Evolutionary conservation across 2,888 invertebrate species (phyloP).

Genomic region (Bunonema sp.): DNA sequence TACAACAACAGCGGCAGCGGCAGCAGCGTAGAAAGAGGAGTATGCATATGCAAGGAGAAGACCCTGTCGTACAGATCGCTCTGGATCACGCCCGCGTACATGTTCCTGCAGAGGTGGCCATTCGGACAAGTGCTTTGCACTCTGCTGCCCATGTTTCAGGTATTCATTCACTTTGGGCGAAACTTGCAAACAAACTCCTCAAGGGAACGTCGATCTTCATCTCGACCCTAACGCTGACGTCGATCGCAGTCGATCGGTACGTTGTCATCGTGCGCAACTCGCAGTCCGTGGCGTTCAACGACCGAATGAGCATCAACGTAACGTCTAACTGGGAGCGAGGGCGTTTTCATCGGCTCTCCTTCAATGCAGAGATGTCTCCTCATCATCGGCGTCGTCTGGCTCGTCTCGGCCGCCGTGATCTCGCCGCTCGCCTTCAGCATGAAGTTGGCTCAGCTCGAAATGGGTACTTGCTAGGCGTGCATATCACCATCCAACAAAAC

Average conservation of each 20-base stretch:
- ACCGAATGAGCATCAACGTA: conserved; percentile 77
- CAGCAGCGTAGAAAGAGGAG: too few relatives aligned
- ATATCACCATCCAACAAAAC: background rate
- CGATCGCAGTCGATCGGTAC: conserved; percentile 90
- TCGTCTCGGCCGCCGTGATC: conserved; percentile 69
- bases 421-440: conserved; percentile 76
- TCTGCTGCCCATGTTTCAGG: conserved; percentile 66
- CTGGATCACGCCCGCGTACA: conserved; percentile 86
- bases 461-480: too few relatives aligned
- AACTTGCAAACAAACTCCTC: conserved; percentile 2
- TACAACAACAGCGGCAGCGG: too few relatives aligned
- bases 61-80: conserved; percentile 82
- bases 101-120: conserved; percentile 75
- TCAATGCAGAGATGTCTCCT: conserved; percentile 50
- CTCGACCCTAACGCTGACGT: conserved; percentile 82
- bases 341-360: too few relatives aligned
- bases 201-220: conserved; percentile 84
- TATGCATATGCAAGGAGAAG: too few relatives aligned
- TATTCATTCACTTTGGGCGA: conserved; percentile 6
- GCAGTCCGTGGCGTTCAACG: conserved; percentile 51
- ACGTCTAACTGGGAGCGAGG: conserved; percentile 63
- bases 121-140: conserved; percentile 81
- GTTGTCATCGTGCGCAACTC: conserved; percentile 84
- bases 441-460: too few relatives aligned
- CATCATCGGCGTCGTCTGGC: conserved; percentile 78